phyloP scores from a whole-genome alignment of 2,888 invertebrate genomes.

The Laothoe populi region DNA sequence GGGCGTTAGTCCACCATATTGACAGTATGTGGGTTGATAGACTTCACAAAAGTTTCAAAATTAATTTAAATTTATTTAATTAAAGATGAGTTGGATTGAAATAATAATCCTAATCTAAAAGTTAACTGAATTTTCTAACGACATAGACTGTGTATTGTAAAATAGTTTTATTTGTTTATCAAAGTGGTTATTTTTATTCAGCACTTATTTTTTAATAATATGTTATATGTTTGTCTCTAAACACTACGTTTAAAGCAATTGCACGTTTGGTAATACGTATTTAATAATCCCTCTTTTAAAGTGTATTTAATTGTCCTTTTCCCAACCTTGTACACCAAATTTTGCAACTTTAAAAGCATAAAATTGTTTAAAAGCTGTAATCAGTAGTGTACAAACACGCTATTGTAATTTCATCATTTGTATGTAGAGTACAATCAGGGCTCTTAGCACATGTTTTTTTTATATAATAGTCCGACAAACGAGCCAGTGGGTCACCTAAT shows the following conservation, averaged over 20 bases:
- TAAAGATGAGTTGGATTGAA: no score
- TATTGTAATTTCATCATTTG: constrained; percentile 13
- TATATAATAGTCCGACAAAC: no score
- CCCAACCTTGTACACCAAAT: constrained; percentile 15
- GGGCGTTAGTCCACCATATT: no score
- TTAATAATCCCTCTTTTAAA: constrained; percentile 15
- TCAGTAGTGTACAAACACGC: constrained; percentile 13
- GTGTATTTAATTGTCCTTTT: constrained; percentile 23
- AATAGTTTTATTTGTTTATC: no score
- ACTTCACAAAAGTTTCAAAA: no score
- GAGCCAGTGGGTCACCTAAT: no score
- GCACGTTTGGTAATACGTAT: neutral
- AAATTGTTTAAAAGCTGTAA: constrained; percentile 21
- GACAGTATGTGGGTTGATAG: no score
- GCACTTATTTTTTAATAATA: neutral
- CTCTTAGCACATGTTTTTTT: constrained; percentile 1
- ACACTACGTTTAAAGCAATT: neutral
- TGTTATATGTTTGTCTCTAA: neutral
- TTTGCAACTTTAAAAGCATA: constrained; percentile 17
- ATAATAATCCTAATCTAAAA: no score
- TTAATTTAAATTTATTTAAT: no score
- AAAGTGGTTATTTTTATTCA: no score
- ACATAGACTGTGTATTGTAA: no score
- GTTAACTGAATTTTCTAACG: no score
- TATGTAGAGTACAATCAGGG: neutral